These are phyloP conservation scores for Ditylenchus weischeri DNA, from an alignment of 2,888 invertebrate genomes.

Conservation along the genomic window DNA sequence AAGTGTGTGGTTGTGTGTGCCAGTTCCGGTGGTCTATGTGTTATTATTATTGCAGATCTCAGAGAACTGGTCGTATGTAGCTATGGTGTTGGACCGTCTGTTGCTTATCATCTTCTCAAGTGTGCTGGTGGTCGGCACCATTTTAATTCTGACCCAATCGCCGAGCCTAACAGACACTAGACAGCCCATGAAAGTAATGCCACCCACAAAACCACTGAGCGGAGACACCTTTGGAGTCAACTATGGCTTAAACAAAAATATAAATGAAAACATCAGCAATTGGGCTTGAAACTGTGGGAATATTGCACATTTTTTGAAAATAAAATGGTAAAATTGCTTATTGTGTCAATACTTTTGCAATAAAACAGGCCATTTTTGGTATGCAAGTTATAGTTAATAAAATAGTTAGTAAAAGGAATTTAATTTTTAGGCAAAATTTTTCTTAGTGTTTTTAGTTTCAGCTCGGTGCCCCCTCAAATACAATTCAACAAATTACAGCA, in stretches of 20 bases:
- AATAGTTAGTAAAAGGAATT: too few species aligned
- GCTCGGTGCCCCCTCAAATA: too few species aligned
- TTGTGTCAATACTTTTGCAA: too few species aligned
- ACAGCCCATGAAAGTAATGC: conserved; percentile 40
- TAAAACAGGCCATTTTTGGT: too few species aligned
- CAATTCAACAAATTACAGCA: too few species aligned
- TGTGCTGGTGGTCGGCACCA: conserved; percentile 48
- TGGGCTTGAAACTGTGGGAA: neutral
- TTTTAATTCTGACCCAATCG: conserved; percentile 48
- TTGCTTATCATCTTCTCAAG: conserved; percentile 53
- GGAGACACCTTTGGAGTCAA: conserved; percentile 39
- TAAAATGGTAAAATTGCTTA: too few species aligned
- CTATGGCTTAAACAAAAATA: conserved; percentile 15
- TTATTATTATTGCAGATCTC: conserved; percentile 41
- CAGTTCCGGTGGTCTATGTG: too few species aligned
- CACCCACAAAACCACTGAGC: conserved; percentile 40
- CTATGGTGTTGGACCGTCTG: conserved; percentile 56
- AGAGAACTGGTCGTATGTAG: conserved; percentile 57
- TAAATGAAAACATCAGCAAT: conserved; percentile 14
- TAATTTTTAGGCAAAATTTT: too few species aligned
- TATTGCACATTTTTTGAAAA: too few species aligned
- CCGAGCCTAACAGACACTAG: conserved; percentile 47
- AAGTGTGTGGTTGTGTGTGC: too few species aligned
- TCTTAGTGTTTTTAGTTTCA: too few species aligned
- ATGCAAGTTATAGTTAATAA: too few species aligned